A percentile compares a stretch with the other conserved stretches of the same genome.
These are phyloP conservation scores for Rhinatrema bivittatum DNA, from an alignment of 2,797 vertebrate genomes.

Conservation along the genomic window DNA sequence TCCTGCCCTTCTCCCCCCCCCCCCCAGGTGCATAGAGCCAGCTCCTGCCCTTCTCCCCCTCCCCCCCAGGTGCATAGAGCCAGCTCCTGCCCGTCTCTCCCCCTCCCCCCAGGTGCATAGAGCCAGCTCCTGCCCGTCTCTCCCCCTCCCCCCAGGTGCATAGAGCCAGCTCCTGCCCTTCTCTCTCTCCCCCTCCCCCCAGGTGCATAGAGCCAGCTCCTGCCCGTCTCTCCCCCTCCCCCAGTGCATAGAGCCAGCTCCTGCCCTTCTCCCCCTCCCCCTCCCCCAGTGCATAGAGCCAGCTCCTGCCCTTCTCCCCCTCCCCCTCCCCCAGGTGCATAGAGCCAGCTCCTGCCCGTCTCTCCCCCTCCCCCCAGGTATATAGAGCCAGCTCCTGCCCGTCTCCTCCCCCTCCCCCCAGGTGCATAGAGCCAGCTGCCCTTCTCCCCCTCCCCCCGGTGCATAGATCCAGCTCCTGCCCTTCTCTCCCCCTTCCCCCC, in stretches of 20 bases:
- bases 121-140: not conserved
- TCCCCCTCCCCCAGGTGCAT: too few species aligned
- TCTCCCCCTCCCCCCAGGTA: not conserved
- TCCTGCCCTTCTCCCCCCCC: not conserved
- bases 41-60: not conserved
- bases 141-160: not conserved
- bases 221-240: not conserved
- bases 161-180: not conserved
- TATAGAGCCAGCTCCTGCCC: not conserved
- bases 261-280: not conserved
- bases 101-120: not conserved
- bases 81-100: not conserved
- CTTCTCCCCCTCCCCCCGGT: not conserved
- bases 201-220: not conserved
- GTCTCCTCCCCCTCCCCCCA: not conserved
- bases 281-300: constrained; percentile 5
- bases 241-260: not conserved
- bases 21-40: not conserved
- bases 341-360: not conserved
- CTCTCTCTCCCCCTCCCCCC: not conserved
- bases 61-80: not conserved
- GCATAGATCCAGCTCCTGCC: not conserved
- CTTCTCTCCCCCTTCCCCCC: not conserved
- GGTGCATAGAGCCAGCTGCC: not conserved
- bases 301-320: not conserved